These are phyloP conservation scores for Eubucco bourcierii DNA, from an alignment of 2,113 vertebrate species.

Conservation along the genomic window DNA sequence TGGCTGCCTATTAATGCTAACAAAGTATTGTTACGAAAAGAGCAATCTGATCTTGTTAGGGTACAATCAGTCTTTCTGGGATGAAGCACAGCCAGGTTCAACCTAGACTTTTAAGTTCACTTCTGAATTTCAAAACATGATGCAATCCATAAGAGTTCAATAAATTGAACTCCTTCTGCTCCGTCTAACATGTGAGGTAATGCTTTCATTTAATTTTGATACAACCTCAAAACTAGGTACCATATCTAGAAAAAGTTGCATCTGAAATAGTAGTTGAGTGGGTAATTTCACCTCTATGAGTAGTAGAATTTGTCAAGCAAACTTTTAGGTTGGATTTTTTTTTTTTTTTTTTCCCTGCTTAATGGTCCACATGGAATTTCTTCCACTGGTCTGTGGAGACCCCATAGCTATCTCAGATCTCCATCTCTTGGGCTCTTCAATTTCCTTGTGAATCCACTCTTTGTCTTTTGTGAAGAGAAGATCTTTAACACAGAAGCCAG, in stretches of 20 bases:
- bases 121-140: neutral
- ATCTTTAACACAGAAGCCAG: neutral
- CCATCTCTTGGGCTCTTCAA: neutral
- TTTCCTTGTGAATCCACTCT: neutral
- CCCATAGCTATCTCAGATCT: neutral
- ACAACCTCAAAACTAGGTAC: neutral
- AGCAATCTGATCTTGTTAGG: neutral
- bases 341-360: neutral
- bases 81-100: neutral
- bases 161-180: neutral
- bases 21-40: conserved; percentile 24
- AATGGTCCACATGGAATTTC: neutral
- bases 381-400: neutral
- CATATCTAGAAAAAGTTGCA: neutral
- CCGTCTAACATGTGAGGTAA: neutral
- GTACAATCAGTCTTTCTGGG: neutral
- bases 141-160: neutral
- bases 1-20: neutral
- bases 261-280: neutral
- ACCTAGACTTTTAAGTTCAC: neutral
- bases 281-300: neutral
- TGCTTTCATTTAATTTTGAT: neutral
- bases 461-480: neutral
- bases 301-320: neutral
- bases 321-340: neutral